Percentiles rank a stretch among this genome's conserved stretches.
phyloP scores from a whole-genome alignment of 2,113 vertebrate genomes.

The Lanius collurio region DNA sequence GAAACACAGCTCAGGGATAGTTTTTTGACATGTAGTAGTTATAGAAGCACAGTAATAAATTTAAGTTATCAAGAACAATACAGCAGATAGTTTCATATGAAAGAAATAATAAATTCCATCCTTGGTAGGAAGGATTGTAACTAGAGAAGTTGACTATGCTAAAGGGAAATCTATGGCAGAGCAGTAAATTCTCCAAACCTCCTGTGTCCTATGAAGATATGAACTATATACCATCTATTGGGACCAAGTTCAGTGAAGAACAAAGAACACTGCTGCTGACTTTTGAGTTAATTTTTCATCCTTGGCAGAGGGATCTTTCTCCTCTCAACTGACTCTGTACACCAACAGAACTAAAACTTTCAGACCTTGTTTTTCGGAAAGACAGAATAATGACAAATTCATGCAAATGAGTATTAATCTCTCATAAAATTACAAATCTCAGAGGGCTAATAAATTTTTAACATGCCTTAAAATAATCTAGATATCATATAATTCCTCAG shows the following conservation, averaged over 20 bases:
- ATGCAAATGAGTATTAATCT: neutral
- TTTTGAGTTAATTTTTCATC: neutral
- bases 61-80: neutral
- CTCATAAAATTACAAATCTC: constrained; percentile 6
- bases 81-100: neutral
- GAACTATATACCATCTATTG: neutral
- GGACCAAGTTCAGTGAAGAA: neutral
- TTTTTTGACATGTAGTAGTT: neutral
- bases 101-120: neutral
- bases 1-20: neutral
- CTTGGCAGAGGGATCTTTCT: neutral
- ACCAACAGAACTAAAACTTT: neutral
- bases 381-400: neutral
- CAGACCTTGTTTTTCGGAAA: neutral
- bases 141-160: neutral
- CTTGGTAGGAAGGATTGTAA: neutral
- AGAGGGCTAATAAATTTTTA: neutral
- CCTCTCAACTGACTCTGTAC: neutral
- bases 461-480: neutral
- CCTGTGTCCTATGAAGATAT: neutral
- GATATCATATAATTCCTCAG: neutral
- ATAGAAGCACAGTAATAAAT: neutral
- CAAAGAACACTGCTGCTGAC: neutral
- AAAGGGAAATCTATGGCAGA: neutral
- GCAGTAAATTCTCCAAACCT: neutral